These are phyloP conservation scores for Panzeria rudis DNA, from an alignment of 2,888 invertebrate genomes.

Conservation along the genomic window DNA sequence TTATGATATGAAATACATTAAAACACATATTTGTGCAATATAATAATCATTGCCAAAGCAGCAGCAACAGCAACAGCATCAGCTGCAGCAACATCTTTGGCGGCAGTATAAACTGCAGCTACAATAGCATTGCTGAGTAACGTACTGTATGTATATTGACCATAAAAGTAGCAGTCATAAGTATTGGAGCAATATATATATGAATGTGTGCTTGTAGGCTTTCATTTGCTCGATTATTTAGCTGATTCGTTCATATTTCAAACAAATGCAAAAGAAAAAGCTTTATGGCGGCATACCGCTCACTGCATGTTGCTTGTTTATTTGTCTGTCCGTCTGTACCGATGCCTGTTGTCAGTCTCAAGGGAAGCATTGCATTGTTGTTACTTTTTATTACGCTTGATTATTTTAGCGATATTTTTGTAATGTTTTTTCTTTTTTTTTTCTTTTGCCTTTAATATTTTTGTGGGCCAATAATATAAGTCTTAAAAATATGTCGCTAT, in stretches of 20 bases:
- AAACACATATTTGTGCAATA: constrained; percentile 55
- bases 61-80: constrained; percentile 7
- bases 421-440: constrained; percentile 12
- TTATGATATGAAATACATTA: constrained; percentile 66
- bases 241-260: constrained; percentile 66
- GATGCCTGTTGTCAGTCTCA: constrained; percentile 61
- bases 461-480: constrained; percentile 72
- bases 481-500: constrained; percentile 72
- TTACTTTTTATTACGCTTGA: constrained; percentile 64
- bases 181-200: constrained; percentile 14
- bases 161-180: constrained; percentile 68
- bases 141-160: constrained; percentile 51
- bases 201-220: neutral
- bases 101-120: constrained; percentile 28
- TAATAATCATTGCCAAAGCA: constrained; percentile 19
- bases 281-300: constrained; percentile 65
- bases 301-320: constrained; percentile 64
- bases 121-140: constrained; percentile 7
- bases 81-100: constrained; percentile 39
- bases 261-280: constrained; percentile 49
- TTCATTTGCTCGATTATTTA: constrained; percentile 31
- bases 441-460: constrained; percentile 65
- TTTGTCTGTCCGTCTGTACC: constrained; percentile 17
- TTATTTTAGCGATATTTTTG: constrained; percentile 53
- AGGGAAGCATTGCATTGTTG: constrained; percentile 70